Evolutionary conservation across 2,113 vertebrate genomes (phyloP).

Genomic region (Calyptomena viridis): DNA sequence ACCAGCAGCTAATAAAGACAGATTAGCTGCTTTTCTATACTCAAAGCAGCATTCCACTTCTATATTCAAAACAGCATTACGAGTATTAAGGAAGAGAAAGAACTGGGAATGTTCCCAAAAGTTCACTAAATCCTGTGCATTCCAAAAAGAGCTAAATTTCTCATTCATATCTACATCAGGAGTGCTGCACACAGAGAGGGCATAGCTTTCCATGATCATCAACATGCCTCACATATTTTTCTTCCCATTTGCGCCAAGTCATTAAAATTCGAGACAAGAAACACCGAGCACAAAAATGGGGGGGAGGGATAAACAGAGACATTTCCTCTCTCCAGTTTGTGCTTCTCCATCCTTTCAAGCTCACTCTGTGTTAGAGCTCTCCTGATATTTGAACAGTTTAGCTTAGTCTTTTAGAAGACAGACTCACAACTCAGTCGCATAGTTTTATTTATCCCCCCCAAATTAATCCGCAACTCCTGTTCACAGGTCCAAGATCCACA

Average conservation of each 20-base stretch:
- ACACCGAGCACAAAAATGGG: not conserved
- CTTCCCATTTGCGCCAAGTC: not conserved
- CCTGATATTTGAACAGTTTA: not conserved
- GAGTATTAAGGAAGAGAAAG: conserved; percentile 22
- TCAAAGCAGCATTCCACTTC: not conserved
- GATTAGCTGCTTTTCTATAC: not conserved
- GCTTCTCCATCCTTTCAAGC: not conserved
- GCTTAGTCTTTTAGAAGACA: not conserved
- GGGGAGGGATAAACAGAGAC: not conserved
- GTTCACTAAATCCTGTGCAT: conserved; percentile 12
- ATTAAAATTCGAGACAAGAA: conserved; percentile 26
- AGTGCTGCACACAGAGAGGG: not conserved
- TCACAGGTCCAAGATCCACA: not conserved
- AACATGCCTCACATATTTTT: conserved; percentile 24
- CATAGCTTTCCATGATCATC: not conserved
- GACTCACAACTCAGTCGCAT: not conserved
- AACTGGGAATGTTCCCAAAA: not conserved
- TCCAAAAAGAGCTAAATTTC: conserved; percentile 16
- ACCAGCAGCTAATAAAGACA: not conserved
- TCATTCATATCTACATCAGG: not conserved
- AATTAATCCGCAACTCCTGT: not conserved
- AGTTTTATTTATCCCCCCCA: not conserved
- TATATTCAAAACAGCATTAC: not conserved
- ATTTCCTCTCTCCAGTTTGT: not conserved
- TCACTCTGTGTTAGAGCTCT: not conserved